Evolutionary conservation across 2,888 invertebrate species (phyloP), one percentile per base, ranked within the genome.

Genomic region (Amitus sp.): DNA sequence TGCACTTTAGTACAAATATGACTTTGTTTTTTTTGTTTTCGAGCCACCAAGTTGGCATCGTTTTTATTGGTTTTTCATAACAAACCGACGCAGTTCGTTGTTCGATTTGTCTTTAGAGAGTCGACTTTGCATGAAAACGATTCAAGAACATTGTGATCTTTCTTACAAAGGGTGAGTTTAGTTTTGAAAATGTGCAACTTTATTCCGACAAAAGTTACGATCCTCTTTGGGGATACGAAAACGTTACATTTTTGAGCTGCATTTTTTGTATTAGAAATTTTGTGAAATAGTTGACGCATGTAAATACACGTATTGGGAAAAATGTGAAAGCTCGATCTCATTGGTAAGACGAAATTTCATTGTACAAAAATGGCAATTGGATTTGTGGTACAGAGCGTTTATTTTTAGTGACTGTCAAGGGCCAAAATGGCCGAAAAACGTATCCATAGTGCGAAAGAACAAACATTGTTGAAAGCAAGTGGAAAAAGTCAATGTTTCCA

Each of bases 1-100:
- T 78, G 79, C 79, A 79, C 79, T 79, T 79, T 79, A 79, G 79
- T 79, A 79, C 79, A 79, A 79, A 78, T 45, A 51, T 39, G 47
- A 74, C 77, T 79, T 78, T 68, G 74, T 74, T 73, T 76, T 70
- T 51, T 77, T n/a, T n/a, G n/a, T n/a, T n/a, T 77, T 68, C 60
- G 69, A 70, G 70, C 70, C 70, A 73, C 74, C 72, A 30, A 67
- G 71, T 74, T 78, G 74, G 70, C 74, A 72, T 73, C 71, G 69
- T 73, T 66, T 71, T 67, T 71, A 62, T 71, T 65, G 73, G n/a
- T n/a, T n/a, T n/a, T n/a, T n/a, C n/a, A n/a, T n/a, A n/a, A n/a
- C n/a, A n/a, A n/a, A n/a, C n/a, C n/a, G n/a, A n/a, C n/a, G n/a
- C n/a, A n/a, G n/a, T n/a, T n/a, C n/a, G n/a, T n/a, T n/a, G n/a